phyloP scores from a whole-genome alignment of 2,113 vertebrate species.

The Mormyrus iriodes region DNA sequence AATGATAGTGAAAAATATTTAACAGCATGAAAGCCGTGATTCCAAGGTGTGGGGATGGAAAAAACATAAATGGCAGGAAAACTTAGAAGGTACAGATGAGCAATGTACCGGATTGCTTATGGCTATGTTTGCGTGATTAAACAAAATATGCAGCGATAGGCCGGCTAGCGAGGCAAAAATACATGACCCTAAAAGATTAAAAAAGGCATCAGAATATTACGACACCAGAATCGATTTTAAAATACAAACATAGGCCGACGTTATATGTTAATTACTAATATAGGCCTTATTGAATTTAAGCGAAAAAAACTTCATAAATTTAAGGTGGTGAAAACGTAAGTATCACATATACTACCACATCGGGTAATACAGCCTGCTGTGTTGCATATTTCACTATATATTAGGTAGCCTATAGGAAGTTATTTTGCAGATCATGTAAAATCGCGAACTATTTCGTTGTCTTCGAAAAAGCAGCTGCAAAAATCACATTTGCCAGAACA shows the following conservation, averaged over 20 bases:
- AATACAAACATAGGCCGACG: conserved; percentile 36
- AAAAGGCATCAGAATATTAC: background rate
- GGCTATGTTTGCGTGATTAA: conserved; percentile 3
- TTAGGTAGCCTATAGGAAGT: background rate
- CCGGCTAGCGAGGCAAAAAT: background rate
- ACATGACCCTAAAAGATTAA: background rate
- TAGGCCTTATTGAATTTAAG: conserved; percentile 28
- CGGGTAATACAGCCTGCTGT: background rate
- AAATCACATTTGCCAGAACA: background rate
- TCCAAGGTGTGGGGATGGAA: background rate
- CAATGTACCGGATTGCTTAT: background rate
- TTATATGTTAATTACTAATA: conserved; percentile 54
- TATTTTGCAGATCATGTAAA: background rate
- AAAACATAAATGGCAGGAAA: background rate
- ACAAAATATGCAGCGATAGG: background rate
- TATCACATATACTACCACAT: background rate
- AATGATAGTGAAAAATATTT: background rate
- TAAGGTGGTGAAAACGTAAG: background rate
- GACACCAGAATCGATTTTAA: conserved; percentile 26
- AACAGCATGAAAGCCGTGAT: background rate
- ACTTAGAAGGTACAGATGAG: background rate
- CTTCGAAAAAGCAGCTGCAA: background rate
- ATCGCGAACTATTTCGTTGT: background rate
- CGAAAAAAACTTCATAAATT: background rate
- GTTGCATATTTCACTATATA: background rate